Percentiles rank a stretch among this genome's conserved stretches.
phyloP scores from a whole-genome alignment of 2,888 invertebrate genomes.

The Tinea trinotella region DNA sequence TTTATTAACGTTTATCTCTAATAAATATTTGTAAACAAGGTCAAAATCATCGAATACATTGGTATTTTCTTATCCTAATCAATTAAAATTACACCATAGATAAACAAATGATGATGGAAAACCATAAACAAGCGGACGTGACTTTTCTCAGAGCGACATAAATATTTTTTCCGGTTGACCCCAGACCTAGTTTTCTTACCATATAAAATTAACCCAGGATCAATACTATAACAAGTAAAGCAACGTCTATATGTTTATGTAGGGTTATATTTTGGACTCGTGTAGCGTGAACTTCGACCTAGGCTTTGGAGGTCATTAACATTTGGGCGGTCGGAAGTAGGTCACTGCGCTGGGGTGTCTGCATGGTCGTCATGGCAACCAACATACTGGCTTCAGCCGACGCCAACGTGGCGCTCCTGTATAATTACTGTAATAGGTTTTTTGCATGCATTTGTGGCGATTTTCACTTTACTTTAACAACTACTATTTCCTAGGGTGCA shows the following conservation, averaged over 20 bases:
- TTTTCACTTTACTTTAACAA: neutral
- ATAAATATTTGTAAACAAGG: neutral
- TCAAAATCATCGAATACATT: neutral
- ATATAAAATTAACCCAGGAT: constrained; percentile 43
- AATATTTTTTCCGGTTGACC: constrained; percentile 22
- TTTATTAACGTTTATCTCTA: constrained; percentile 7
- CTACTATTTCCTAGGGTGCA: neutral
- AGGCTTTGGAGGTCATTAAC: constrained; percentile 73
- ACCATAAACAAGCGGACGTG: constrained; percentile 9
- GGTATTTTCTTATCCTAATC: neutral
- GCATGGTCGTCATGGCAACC: constrained; percentile 54
- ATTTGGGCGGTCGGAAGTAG: constrained; percentile 63
- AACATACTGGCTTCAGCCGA: constrained; percentile 31
- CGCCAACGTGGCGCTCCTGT: constrained; percentile 27
- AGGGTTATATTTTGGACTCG: constrained; percentile 47
- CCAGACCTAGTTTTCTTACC: constrained; percentile 55
- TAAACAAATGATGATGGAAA: constrained; percentile 1
- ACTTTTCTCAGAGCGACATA: constrained; percentile 11
- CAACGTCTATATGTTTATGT: constrained; percentile 21
- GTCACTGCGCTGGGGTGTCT: constrained; percentile 49
- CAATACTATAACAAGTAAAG: constrained; percentile 65
- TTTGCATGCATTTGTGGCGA: neutral
- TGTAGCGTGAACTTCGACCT: constrained; percentile 71
- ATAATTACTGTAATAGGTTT: neutral
- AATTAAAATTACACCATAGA: neutral